A percentile compares a stretch with the other conserved stretches of the same genome.
phyloP scores from a whole-genome alignment of 2,797 vertebrate species.

The Myioborus miniatus region DNA sequence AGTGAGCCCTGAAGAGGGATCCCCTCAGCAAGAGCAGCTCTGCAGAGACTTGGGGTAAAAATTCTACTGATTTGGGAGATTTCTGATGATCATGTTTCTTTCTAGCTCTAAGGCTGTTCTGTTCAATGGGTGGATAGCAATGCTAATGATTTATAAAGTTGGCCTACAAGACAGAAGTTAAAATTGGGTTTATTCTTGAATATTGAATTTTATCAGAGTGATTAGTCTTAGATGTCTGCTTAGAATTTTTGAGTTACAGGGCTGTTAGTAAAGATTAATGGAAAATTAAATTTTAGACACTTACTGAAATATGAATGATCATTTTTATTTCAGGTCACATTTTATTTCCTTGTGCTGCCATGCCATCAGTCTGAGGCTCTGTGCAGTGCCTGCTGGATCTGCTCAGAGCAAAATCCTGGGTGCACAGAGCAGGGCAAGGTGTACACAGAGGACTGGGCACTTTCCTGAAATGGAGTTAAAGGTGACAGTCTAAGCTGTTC shows the following conservation, averaged over 20 bases:
- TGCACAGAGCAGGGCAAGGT: not conserved
- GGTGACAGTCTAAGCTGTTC: not conserved
- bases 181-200: not conserved
- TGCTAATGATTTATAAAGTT: not conserved
- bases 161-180: not conserved
- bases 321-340: not conserved
- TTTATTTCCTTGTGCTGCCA: not conserved
- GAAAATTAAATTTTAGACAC: not conserved
- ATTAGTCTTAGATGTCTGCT: not conserved
- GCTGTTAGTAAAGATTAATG: not conserved
- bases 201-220: not conserved
- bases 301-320: not conserved
- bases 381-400: not conserved
- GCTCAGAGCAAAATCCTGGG: rapidly evolving
- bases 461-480: not conserved
- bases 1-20: not conserved
- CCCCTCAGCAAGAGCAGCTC: not conserved
- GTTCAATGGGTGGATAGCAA: not conserved
- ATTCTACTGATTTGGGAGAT: not conserved
- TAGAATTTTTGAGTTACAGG: not conserved
- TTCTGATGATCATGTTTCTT: not conserved
- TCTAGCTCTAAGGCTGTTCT: not conserved
- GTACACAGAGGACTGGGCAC: not conserved
- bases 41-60: not conserved
- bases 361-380: not conserved